Base-by-base conservation (phyloP, 1,140 invertebrate genomes). In the Triops longicaudatus region DNA sequence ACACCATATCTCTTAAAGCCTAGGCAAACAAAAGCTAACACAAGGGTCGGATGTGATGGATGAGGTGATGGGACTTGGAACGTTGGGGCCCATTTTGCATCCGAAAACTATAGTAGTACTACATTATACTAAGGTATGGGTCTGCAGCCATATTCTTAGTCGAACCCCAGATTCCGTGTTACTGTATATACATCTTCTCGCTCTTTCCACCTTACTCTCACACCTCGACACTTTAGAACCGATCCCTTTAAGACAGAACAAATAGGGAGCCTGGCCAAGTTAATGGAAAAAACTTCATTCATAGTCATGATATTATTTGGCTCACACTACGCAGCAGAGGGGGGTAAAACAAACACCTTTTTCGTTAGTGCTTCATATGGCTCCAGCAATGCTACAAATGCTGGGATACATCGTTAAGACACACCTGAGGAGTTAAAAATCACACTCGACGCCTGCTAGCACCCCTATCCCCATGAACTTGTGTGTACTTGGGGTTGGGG, bases 11-110 rank as follows among this genome's bases (percentile, higher is more conserved):
- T 63, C 17, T 22, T 63, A 63, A 63, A 22, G 22, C 1, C 50
- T n/a, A 63, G 50, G 50, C 50, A 63, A 63, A 63, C 50, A 63
- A 63, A 63, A 63, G 50, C 50, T 63, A 63, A 63, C 50, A n/a
- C 50, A 63, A 63, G 50, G 14, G 50, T 63, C 50, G 22, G 50
- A 63, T 22, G 50, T 63, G 50, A 63, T 63, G 17, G 50, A 63
- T 63, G 50, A 63, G 50, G 50, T 63, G 50, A 22, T 22, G 50
- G 50, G 50, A 63, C 22, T n/a, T 63, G 17, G 17, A 17, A 63
- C 50, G 17, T n/a, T 63, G 14, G 44, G 44, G 50, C n/a, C 7
- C 31, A 4, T 7, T 37, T 37, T 63, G 50, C 50, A 63, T 63
- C 50, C 17, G 50, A 22, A 63, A 63, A 63, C 3, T 63, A 63